Base-by-base conservation (phyloP, 2,113 vertebrate species). In the Capra hircus region DNA sequence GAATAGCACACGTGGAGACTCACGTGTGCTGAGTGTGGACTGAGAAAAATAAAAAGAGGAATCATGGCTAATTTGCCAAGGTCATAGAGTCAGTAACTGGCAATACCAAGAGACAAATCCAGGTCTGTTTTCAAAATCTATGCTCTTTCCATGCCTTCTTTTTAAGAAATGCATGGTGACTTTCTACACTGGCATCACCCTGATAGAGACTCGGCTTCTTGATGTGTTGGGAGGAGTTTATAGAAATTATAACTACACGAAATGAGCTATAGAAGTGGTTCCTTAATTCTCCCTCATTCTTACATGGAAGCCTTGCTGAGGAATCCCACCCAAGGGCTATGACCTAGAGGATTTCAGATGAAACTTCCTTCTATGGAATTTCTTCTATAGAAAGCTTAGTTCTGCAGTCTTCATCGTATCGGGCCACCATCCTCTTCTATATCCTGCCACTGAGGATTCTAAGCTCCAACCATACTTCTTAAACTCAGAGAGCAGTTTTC, bases 21-120 rank as follows among this genome's bases (percentile, higher is more conserved):
- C 40, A 52, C 3, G 1, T 3, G 7, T 4, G 59, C 1, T 16
- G 50, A 64, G n/a, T 27, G 25, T 8, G n/a, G 28, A 21, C 4
- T 36, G 74, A 36, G 19, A 64, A 28, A 13, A 80, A 55, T 7
- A 5, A 62, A 91, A 23, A 55, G 15, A 84, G 36, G 52, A 48
- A 52, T 12, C 6, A 2, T 16, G 43, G 55, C 25, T 53, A 11
- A 74, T 74, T 23, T 85, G 55, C 36, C 57, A 40, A 77, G 59
- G 77, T 21, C 81, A 87, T 21, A 96, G 80, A 52, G 50, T 36
- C 28, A 12, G 16, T 8, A 33, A 23, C 12, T 12, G 16, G 27
- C n/a, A 60, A 55, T 17, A 83, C 16, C 13, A 88, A 90, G 57
- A 88, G 3, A 94, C 27, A 21, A 91, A 43, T 21, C 9, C 50